These are phyloP conservation scores for Zaprionus capensis DNA, from an alignment of 1,140 invertebrate genomes.

Conservation along the genomic window DNA sequence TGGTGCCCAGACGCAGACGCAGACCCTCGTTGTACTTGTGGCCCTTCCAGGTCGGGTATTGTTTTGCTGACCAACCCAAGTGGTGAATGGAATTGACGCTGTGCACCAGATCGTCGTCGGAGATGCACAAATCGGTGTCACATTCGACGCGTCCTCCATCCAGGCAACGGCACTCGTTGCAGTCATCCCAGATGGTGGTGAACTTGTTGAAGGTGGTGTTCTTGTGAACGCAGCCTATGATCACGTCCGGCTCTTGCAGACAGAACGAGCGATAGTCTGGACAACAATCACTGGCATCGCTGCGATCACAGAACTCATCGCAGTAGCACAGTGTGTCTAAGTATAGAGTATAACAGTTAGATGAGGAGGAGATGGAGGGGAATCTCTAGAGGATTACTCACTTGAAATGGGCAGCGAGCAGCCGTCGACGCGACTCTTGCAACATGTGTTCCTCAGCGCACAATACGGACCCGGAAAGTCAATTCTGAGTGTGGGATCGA, in stretches of 20 bases:
- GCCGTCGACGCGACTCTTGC: slow-evolving; percentile 88
- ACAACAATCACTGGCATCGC: slow-evolving; percentile 91
- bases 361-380: not conserved
- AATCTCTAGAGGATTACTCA: slow-evolving; percentile 55
- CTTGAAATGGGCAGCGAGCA: slow-evolving; percentile 90
- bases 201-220: slow-evolving; percentile 72
- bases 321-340: slow-evolving; percentile 94
- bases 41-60: slow-evolving; percentile 94
- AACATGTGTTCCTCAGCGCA: slow-evolving; percentile 86
- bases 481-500: slow-evolving; percentile 64
- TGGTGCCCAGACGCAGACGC: slow-evolving; percentile 88
- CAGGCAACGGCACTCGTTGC: slow-evolving; percentile 91
- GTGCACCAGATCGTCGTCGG: slow-evolving; percentile 88
- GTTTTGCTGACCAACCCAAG: slow-evolving; percentile 90
- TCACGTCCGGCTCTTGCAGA: slow-evolving; percentile 84
- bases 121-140: slow-evolving; percentile 89
- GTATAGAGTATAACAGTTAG: not conserved
- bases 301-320: slow-evolving; percentile 94
- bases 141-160: slow-evolving; percentile 87
- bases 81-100: slow-evolving; percentile 87
- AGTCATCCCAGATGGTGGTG: slow-evolving; percentile 86
- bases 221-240: slow-evolving; percentile 69
- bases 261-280: slow-evolving; percentile 93
- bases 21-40: slow-evolving; percentile 92
- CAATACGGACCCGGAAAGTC: slow-evolving; percentile 82